phyloP scores from a whole-genome alignment of 2,797 vertebrate genomes.

The Vultur gryphus region DNA sequence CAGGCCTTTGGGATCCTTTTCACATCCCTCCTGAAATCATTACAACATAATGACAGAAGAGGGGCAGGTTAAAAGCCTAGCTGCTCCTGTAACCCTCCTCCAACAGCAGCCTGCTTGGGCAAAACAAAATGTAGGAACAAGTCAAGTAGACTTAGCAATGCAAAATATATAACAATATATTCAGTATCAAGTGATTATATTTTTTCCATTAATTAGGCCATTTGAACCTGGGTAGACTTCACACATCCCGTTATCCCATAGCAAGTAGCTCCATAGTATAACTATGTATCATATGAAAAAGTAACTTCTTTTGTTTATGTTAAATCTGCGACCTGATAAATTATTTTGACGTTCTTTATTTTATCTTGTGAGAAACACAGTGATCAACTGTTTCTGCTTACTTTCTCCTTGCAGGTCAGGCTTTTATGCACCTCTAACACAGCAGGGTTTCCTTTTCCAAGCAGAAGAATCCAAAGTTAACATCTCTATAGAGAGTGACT shows the following conservation, averaged over 20 bases:
- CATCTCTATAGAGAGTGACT: background rate
- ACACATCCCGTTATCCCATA: background rate
- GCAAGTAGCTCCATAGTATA: background rate
- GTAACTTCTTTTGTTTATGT: background rate
- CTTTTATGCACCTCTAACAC: background rate
- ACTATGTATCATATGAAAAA: background rate
- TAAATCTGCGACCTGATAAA: background rate
- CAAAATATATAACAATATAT: background rate
- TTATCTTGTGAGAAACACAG: background rate
- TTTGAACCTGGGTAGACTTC: background rate
- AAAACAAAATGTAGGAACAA: background rate
- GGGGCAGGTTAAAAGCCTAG: background rate
- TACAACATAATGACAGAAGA: background rate
- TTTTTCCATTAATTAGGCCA: background rate
- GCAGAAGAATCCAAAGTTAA: background rate
- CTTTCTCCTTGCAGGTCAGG: background rate
- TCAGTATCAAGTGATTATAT: background rate
- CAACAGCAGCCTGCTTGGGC: background rate
- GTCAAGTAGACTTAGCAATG: background rate
- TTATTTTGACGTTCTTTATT: background rate
- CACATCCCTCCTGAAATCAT: constrained; percentile 10
- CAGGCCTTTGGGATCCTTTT: background rate
- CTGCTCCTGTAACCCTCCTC: background rate
- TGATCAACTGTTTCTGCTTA: background rate
- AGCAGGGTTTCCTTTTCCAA: background rate